phyloP scores from a whole-genome alignment of 2,888 invertebrate species.

The Sycophila texana region DNA sequence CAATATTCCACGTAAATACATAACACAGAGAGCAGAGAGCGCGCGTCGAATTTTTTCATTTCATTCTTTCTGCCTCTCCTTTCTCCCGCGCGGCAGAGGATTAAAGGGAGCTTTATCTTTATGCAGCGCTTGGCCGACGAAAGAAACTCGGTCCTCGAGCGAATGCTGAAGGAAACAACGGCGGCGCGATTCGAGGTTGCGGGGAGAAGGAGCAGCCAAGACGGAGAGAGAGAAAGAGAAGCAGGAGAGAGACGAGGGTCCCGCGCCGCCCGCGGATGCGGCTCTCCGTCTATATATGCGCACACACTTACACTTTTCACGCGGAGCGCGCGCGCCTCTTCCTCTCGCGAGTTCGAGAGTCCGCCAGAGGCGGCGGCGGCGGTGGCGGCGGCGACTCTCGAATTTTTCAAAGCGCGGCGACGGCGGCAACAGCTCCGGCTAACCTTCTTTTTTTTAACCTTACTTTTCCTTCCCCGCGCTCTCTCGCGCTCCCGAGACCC shows the following conservation, averaged over 20 bases:
- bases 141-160: slow-evolving; percentile 6
- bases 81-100: no score
- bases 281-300: slow-evolving; percentile 2
- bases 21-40: slow-evolving; percentile 61
- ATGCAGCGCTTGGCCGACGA: no score
- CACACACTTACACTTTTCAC: slow-evolving; percentile 56
- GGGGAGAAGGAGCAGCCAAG: not conserved
- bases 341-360: not conserved
- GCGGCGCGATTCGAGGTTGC: not conserved
- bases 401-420: no score
- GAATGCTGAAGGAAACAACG: not conserved
- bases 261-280: slow-evolving; percentile 23
- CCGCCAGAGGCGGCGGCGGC: not conserved
- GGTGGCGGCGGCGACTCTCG: slow-evolving; percentile 15
- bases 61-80: not conserved
- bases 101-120: no score
- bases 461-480: slow-evolving; percentile 43
- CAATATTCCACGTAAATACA: slow-evolving; percentile 73
- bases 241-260: slow-evolving; percentile 26
- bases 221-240: slow-evolving; percentile 48
- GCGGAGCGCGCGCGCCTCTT: slow-evolving; percentile 40
- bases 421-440: slow-evolving; percentile 25
- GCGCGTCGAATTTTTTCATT: not conserved
- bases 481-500: slow-evolving; percentile 12
- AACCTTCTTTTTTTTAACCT: slow-evolving; percentile 52